Evolutionary conservation across 2,888 invertebrate genomes (phyloP).

Genomic region (Penaeus monodon): DNA sequence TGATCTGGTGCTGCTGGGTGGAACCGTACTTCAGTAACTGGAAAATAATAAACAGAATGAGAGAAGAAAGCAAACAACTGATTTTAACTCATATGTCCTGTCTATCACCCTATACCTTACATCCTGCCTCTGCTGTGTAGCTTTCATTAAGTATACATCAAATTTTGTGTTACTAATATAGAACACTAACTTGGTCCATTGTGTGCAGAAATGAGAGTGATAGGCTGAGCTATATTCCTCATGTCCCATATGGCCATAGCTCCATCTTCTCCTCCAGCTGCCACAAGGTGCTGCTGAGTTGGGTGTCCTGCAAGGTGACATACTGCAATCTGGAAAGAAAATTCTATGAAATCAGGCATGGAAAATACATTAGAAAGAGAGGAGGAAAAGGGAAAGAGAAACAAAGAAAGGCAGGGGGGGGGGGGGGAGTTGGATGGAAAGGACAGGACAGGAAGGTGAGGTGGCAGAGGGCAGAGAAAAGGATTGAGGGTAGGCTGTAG

Average conservation of each 20-base stretch:
- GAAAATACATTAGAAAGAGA: slow-evolving; percentile 25
- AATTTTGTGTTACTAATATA: too few relatives aligned
- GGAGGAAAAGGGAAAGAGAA: too few relatives aligned
- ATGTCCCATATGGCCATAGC: slow-evolving; percentile 91
- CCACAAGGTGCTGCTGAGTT: slow-evolving; percentile 85
- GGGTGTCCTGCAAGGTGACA: slow-evolving; percentile 80
- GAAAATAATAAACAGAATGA: not conserved
- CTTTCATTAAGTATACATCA: too few relatives aligned
- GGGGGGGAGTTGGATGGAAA: too few relatives aligned
- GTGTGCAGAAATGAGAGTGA: slow-evolving; percentile 85
- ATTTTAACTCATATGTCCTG: too few relatives aligned
- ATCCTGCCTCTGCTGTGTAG: too few relatives aligned
- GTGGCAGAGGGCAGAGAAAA: too few relatives aligned
- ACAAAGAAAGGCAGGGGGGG: too few relatives aligned
- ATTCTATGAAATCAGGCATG: not conserved
- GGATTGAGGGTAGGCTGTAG: too few relatives aligned
- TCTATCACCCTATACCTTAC: too few relatives aligned
- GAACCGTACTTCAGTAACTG: slow-evolving; percentile 83
- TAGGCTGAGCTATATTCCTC: slow-evolving; percentile 84
- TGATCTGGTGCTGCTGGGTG: slow-evolving; percentile 88
- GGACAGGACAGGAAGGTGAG: too few relatives aligned
- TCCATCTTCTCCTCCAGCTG: slow-evolving; percentile 90
- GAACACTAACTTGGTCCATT: slow-evolving; percentile 70
- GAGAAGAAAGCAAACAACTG: too few relatives aligned
- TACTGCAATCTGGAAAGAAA: slow-evolving; percentile 52